Evolutionary conservation across 2,888 invertebrate species (phyloP).

Genomic region (Cabera pusaria): DNA sequence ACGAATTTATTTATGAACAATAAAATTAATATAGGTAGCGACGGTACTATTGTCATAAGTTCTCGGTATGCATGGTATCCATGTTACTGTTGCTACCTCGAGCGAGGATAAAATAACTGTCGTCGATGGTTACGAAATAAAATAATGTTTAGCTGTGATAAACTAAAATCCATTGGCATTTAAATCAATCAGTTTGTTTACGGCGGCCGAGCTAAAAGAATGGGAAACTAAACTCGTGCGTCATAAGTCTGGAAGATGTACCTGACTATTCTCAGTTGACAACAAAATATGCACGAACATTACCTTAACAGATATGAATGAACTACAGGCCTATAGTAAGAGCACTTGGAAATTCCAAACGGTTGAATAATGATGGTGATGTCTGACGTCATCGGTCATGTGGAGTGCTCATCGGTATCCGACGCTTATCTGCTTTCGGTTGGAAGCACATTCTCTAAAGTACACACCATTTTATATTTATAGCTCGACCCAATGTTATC

Average conservation of each 20-base stretch:
- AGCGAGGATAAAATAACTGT: slow-evolving; percentile 17
- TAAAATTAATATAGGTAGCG: slow-evolving; percentile 12
- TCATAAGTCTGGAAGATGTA: slow-evolving; percentile 10
- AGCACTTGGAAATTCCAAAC: slow-evolving; percentile 22
- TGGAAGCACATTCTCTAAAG: slow-evolving; percentile 56
- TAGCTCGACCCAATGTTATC: slow-evolving; percentile 45
- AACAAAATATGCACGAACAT: slow-evolving; percentile 19
- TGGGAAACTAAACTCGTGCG: slow-evolving; percentile 16
- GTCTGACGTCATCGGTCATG: slow-evolving; percentile 54
- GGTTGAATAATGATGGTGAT: slow-evolving; percentile 26
- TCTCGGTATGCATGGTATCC: too few species aligned
- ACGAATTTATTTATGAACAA: slow-evolving; percentile 27
- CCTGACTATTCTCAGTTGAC: slow-evolving; percentile 13
- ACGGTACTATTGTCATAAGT: slow-evolving; percentile 24
- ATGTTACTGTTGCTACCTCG: slow-evolving; percentile 8
- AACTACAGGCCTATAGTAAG: too few species aligned
- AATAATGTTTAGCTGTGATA: slow-evolving; percentile 19
- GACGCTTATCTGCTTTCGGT: slow-evolving; percentile 60
- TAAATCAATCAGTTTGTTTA: slow-evolving; percentile 25
- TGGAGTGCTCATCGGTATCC: slow-evolving; percentile 40
- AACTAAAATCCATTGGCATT: slow-evolving; percentile 22
- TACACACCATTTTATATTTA: slow-evolving; percentile 49
- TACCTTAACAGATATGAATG: too few species aligned
- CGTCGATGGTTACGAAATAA: slow-evolving; percentile 19
- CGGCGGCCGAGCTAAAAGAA: slow-evolving; percentile 1